Percentiles rank a stretch among this genome's conserved stretches.
Evolutionary conservation across 2,888 invertebrate species (phyloP).

Genomic region (Daptonema setosum): DNA sequence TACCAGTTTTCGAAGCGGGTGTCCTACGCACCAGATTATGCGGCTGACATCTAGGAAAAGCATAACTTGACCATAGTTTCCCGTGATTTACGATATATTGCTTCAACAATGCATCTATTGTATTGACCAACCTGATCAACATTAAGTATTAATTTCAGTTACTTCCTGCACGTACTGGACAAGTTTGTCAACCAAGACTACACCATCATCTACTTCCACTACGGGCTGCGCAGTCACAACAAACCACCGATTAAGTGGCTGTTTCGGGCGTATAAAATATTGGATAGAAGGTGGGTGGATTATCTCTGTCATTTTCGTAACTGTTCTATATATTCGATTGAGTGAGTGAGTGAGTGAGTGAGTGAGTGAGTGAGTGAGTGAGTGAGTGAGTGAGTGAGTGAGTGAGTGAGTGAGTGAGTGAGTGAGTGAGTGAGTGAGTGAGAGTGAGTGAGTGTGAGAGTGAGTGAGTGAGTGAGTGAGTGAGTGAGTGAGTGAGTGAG

Average conservation of each 20-base stretch:
- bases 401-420: no score
- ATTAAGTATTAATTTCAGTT: constrained; percentile 42
- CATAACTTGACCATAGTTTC: no score
- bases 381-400: no score
- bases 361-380: no score
- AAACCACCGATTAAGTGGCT: constrained; percentile 87
- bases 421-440: no score
- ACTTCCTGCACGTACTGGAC: constrained; percentile 75
- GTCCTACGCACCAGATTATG: no score
- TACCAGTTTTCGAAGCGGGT: no score
- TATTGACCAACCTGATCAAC: not conserved
- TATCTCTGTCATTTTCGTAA: constrained; percentile 7
- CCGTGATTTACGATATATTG: not conserved
- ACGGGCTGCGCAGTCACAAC: constrained; percentile 78
- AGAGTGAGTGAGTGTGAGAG: no score
- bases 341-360: not conserved
- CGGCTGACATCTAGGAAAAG: no score
- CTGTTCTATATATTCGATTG: not conserved
- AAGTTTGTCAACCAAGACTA: constrained; percentile 96
- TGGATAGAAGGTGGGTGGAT: constrained; percentile 61
- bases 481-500: no score
- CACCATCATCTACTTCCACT: constrained; percentile 88
- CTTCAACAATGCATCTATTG: not conserved
- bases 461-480: no score
- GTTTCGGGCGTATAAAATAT: constrained; percentile 83